Conservation (phyloP, 2,888 invertebrate genomes). For the Scaptodrosophila latifasciaeformis region DNA sequence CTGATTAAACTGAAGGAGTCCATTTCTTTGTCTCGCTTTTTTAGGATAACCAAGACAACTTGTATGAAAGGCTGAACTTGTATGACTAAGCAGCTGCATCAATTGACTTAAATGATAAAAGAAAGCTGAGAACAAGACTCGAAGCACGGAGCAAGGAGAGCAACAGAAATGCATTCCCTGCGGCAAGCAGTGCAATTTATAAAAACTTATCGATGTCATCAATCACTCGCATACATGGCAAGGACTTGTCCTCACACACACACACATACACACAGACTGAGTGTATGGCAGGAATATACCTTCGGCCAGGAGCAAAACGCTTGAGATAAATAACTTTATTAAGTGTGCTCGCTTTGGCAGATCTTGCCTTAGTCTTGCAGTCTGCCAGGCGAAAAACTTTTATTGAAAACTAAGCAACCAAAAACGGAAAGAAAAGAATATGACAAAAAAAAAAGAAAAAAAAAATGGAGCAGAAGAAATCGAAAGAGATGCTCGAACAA, state of each 20-base stretch:
- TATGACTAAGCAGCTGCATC: constrained; percentile 16
- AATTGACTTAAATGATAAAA: neutral
- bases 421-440: too few species aligned
- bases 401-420: neutral
- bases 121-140: too few species aligned
- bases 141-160: too few species aligned
- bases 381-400: constrained; percentile 6
- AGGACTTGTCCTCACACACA: constrained; percentile 7
- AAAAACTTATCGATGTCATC: constrained; percentile 72
- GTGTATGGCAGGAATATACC: constrained; percentile 3
- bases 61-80: too few species aligned
- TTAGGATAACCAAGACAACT: too few species aligned
- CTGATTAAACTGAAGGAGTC: neutral
- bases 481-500: neutral
- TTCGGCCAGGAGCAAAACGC: neutral
- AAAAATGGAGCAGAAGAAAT: too few species aligned
- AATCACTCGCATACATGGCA: constrained; percentile 58
- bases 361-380: constrained; percentile 12
- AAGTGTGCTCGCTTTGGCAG: constrained; percentile 33
- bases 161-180: constrained; percentile 4
- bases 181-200: constrained; percentile 56
- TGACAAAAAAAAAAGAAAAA: too few species aligned
- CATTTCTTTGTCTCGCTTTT: neutral
- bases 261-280: constrained; percentile 8
- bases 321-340: constrained; percentile 54